Percentiles rank a stretch among this genome's conserved stretches.
phyloP scores from a whole-genome alignment of 2,797 vertebrate genomes.

The Yasuhikotakia modesta region DNA sequence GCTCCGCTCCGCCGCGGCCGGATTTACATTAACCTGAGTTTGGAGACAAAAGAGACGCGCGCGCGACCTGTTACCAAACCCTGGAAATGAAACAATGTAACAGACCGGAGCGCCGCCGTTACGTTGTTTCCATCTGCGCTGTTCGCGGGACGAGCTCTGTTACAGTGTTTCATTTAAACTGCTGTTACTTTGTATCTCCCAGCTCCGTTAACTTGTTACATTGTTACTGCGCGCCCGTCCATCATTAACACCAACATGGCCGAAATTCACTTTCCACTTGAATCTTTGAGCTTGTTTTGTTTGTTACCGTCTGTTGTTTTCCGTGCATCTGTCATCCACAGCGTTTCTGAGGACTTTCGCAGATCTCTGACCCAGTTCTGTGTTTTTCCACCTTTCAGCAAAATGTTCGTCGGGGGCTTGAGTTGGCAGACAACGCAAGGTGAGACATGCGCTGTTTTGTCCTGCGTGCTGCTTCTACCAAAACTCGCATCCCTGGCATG shows the following conservation, averaged over 20 bases:
- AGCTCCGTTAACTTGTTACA: conserved; percentile 53
- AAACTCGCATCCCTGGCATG: conserved; percentile 29
- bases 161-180: conserved; percentile 52
- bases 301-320: too few species aligned
- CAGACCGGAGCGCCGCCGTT: conserved; percentile 16
- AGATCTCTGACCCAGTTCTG: conserved; percentile 41
- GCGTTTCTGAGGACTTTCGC: conserved; percentile 5
- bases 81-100: conserved; percentile 49
- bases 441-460: conserved; percentile 77
- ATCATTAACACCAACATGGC: too few species aligned
- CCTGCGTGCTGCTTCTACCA: conserved; percentile 53
- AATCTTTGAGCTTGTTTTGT: too few species aligned
- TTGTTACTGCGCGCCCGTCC: too few species aligned
- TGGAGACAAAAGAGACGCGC: conserved; percentile 77
- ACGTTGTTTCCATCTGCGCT: conserved; percentile 36
- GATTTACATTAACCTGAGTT: conserved; percentile 45
- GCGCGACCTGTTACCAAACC: conserved; percentile 62
- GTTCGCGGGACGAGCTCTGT: conserved; percentile 35
- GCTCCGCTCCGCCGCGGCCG: background rate
- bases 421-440: conserved; percentile 99
- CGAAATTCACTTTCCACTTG: too few species aligned
- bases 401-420: conserved; percentile 98
- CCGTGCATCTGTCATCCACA: too few species aligned
- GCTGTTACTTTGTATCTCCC: conserved; percentile 40
- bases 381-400: conserved; percentile 77